These are phyloP conservation scores for Chloromyia formosa DNA, from an alignment of 2,888 invertebrate genomes.

Conservation along the genomic window DNA sequence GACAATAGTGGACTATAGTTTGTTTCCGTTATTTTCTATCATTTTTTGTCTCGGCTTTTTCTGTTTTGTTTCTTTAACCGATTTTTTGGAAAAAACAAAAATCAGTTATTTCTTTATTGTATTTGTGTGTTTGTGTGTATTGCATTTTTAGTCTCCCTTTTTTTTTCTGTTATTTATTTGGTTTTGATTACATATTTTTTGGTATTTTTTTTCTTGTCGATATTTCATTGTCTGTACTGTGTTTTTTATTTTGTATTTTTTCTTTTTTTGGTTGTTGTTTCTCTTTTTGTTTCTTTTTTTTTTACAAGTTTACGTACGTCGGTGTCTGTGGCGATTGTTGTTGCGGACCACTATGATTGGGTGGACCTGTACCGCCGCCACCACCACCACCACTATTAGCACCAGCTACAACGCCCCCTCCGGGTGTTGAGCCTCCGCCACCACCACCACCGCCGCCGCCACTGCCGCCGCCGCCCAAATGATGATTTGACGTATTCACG, in stretches of 20 bases:
- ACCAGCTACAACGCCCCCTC: slow-evolving; percentile 25
- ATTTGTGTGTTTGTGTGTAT: too few relatives aligned
- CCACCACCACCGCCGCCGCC: slow-evolving; percentile 47
- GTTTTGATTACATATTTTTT: too few relatives aligned
- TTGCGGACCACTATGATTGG: slow-evolving; percentile 66
- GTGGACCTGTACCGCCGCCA: slow-evolving; percentile 51
- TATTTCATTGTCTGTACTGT: slow-evolving; percentile 5
- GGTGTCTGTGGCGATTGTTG: slow-evolving; percentile 81
- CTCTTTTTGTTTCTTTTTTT: too few relatives aligned
- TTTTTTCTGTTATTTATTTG: too few relatives aligned
- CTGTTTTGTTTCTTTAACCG: too few relatives aligned
- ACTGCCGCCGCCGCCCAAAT: slow-evolving; percentile 38
- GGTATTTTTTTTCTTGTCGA: too few relatives aligned
- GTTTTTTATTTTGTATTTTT: slow-evolving; percentile 23
- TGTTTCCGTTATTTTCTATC: too few relatives aligned
- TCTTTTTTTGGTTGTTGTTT: slow-evolving; percentile 27
- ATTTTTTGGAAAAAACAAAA: too few relatives aligned
- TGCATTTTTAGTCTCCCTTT: too few relatives aligned
- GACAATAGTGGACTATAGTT: too few relatives aligned
- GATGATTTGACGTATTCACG: slow-evolving; percentile 59
- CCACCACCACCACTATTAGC: slow-evolving; percentile 43
- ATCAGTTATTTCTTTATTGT: too few relatives aligned
- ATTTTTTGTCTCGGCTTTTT: too few relatives aligned
- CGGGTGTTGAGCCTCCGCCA: slow-evolving; percentile 48
- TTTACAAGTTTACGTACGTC: slow-evolving; percentile 91